phyloP scores from a whole-genome alignment of 35 echinoderm and acorn worm genomes.

The Patiria miniata region DNA sequence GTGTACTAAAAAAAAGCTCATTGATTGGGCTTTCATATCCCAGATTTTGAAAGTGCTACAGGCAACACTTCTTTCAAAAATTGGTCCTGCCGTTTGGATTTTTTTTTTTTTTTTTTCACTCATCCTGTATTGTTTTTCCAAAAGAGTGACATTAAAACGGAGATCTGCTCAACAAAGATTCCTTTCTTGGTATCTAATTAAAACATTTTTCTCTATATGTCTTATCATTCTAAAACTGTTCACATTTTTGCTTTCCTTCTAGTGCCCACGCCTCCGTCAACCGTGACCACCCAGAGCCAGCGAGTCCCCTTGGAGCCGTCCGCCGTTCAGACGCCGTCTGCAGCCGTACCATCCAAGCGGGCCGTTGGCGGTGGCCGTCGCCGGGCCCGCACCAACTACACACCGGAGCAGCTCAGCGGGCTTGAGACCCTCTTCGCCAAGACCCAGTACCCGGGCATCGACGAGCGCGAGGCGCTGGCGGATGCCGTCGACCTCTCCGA shows the following conservation, averaged over 20 bases:
- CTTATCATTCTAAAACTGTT: background rate
- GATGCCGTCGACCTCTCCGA: constrained; percentile 24
- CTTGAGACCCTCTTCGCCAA: constrained; percentile 8
- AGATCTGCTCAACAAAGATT: too few species aligned
- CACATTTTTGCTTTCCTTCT: background rate
- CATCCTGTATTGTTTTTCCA: too few species aligned
- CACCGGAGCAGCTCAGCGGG: constrained; percentile 9
- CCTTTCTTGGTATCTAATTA: too few species aligned
- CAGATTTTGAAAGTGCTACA: too few species aligned
- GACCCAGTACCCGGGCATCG: constrained; percentile 43
- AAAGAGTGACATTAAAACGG: too few species aligned
- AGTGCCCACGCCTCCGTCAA: background rate
- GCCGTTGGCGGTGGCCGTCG: background rate
- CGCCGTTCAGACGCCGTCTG: background rate
- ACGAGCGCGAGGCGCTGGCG: constrained; percentile 5
- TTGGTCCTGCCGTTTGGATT: too few species aligned
- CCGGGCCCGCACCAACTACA: constrained; percentile 30
- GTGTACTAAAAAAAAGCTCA: too few species aligned
- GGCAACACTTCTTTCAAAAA: too few species aligned
- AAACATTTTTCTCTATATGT: background rate
- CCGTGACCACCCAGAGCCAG: background rate
- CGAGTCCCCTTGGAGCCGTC: background rate
- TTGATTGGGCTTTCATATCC: too few species aligned
- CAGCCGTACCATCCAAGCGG: background rate
- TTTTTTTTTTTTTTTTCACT: too few species aligned